phyloP scores from a whole-genome alignment of 30 jellyfish, hydroid and myxozoan species.

The Nemopilema nomurai region DNA sequence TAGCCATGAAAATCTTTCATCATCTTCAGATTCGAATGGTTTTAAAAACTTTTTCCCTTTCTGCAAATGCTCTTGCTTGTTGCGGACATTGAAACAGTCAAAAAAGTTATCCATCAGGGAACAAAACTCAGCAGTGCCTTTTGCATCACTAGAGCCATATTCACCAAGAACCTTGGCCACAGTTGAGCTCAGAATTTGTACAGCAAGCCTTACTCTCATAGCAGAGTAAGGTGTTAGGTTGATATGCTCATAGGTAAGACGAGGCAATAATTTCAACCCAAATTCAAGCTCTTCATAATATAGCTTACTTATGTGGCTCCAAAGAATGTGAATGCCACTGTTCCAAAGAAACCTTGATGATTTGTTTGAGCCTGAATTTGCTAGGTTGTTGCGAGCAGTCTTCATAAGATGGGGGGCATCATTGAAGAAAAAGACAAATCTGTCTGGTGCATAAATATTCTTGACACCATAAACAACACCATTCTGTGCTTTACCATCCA shows the following conservation, averaged over 20 bases:
- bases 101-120: slow-evolving; percentile 44
- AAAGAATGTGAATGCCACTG: slow-evolving; percentile 37
- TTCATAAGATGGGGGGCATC: slow-evolving; percentile 63
- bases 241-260: slow-evolving; percentile 42
- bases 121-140: slow-evolving; percentile 59
- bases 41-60: slow-evolving; percentile 11
- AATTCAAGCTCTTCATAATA: slow-evolving; percentile 39
- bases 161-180: slow-evolving; percentile 30
- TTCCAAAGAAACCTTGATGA: slow-evolving; percentile 48
- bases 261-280: slow-evolving; percentile 50
- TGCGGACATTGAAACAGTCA: slow-evolving; percentile 65
- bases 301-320: slow-evolving; percentile 40
- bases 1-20: slow-evolving; percentile 51
- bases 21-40: slow-evolving; percentile 39
- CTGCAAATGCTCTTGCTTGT: background rate
- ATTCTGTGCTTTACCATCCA: slow-evolving; percentile 34
- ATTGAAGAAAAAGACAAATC: slow-evolving; percentile 41
- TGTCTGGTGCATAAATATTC: slow-evolving; percentile 41
- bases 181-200: slow-evolving; percentile 44
- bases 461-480: slow-evolving; percentile 44
- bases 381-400: slow-evolving; percentile 40
- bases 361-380: slow-evolving; percentile 17
- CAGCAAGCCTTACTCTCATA: slow-evolving; percentile 62
- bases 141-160: slow-evolving; percentile 32
- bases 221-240: slow-evolving; percentile 35